Evolutionary conservation across 2,797 vertebrate species (phyloP), one percentile per base, ranked within the genome.

Genomic region (Anableps anableps): DNA sequence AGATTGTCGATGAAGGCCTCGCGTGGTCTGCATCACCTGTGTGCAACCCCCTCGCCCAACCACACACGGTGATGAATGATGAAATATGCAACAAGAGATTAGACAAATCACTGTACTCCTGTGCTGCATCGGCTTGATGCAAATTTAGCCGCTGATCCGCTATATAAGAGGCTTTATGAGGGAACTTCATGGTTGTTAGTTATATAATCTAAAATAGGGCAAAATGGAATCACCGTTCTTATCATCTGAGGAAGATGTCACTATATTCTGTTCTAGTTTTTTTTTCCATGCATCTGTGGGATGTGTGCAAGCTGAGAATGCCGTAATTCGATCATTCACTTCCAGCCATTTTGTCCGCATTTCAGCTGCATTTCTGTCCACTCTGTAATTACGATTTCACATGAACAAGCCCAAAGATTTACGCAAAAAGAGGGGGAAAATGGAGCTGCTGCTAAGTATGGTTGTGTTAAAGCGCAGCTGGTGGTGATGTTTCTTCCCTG

Each of bases 21-120:
- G 75, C 79, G 78, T 78, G 71, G 72, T 77, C 70, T 72, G 88
- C 82, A 87, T 92, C 89, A 94, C 90, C 93, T 94, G 89, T 81
- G 85, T 74, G 77, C 68, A 77, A 75, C 76, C 13, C 6, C 68
- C 72, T 53, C 29, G 58, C 5, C 4, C n/a, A 72, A 7, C 53
- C 72, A 60, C 60, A 50, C 77, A 73, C 82, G 31, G 79, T 6
- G 84, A 80, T 75, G 80, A 89, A 90, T 91, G 91, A 95, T 94
- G 92, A 94, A 95, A 95, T 95, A 94, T 95, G 91, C 92, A 94
- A 95, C 94, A 93, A 93, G 94, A 96, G 95, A 96, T 96, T 96
- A 96, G 94, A 94, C 90, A 91, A 94, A 95, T 94, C 93, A 94
- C 94, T 94, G 91, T 87, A 93, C 95, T 95, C 88, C 88, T 85